Evolutionary conservation across 2,797 vertebrate species (phyloP).

Genomic region (Gobionotothen gibberifrons): DNA sequence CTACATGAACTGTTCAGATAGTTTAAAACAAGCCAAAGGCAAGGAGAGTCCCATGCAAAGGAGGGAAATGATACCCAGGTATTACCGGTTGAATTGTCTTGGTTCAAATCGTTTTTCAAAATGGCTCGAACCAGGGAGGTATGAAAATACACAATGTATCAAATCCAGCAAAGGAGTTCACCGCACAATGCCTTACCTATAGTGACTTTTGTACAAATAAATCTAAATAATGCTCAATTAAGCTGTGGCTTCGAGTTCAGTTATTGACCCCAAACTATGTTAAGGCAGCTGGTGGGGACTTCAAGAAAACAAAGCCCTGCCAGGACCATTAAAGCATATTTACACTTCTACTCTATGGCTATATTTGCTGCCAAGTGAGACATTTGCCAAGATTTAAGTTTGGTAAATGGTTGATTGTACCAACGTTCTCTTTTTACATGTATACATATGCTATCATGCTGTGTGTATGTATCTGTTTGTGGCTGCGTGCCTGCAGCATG

Average conservation of each 20-base stretch:
- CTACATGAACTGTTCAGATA: slow-evolving; percentile 63
- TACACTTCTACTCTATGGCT: slow-evolving; percentile 21
- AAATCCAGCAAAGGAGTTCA: slow-evolving; percentile 61
- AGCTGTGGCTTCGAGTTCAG: slow-evolving; percentile 66
- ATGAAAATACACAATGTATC: slow-evolving; percentile 64
- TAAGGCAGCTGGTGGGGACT: slow-evolving; percentile 54
- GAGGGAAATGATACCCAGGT: slow-evolving; percentile 71
- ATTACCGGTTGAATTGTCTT: slow-evolving; percentile 67
- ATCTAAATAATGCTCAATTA: slow-evolving; percentile 57
- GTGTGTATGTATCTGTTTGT: not conserved
- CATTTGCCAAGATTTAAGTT: slow-evolving; percentile 29
- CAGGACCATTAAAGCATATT: slow-evolving; percentile 20
- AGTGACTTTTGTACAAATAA: slow-evolving; percentile 52
- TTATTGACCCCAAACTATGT: slow-evolving; percentile 64
- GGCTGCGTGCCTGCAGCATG: not conserved
- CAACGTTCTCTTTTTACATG: not conserved
- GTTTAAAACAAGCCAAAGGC: slow-evolving; percentile 78
- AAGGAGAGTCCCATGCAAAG: slow-evolving; percentile 73
- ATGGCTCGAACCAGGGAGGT: slow-evolving; percentile 65
- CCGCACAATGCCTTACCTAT: slow-evolving; percentile 50
- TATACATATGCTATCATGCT: not conserved
- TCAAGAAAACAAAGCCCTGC: slow-evolving; percentile 49
- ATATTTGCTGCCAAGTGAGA: slow-evolving; percentile 9
- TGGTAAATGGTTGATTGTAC: slow-evolving; percentile 23
- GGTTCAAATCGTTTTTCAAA: slow-evolving; percentile 66